Evolutionary conservation across 2,797 vertebrate genomes (phyloP), one percentile per base, ranked within the genome.

Genomic region (Clamator glandarius): DNA sequence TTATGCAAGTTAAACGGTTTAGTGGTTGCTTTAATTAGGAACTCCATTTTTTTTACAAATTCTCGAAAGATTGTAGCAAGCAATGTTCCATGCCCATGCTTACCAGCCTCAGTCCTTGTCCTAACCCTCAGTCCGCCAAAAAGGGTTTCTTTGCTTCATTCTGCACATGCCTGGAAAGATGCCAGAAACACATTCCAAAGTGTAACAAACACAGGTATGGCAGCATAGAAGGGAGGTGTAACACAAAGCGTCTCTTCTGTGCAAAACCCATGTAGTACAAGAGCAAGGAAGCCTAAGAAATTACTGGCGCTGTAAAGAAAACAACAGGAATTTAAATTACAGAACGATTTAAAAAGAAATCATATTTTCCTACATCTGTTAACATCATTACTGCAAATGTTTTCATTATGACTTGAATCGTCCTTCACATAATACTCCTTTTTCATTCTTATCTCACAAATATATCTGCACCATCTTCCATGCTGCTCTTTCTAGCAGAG

Each of bases 1-100:
- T 96, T 94, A 83, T 92, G 86, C 89, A 95, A 93, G 94, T 95
- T 92, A 95, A 96, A 95, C 8, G 83, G 84, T 95, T 96, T 95
- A 76, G 83, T 93, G 93, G 84, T 76, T 93, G 80, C 87, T 96
- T 91, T 94, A 96, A 95, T 96, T 95, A 94, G 87, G 72, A 93
- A 63, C 48, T 25, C 41, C 28, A 67, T 81, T 94, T 95, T 89
- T 23, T 89, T 95, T 95, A 92, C 64, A 89, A 93, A 82, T 50
- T 90, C 72, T 72, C 54, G 55, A 86, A 90, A 94, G 93, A 61
- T 50, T 39, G 50, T 39, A 80, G 54, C 31, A 89, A 95, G 72
- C 87, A 96, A 86, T 83, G 89, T 91, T 87, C 68, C 44, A 81
- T 81, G 52, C 15, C 58, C 28, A 29, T 76, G 29, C 39, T 85